Base-by-base conservation (phyloP, 2,113 vertebrate species). In the Channa argus region DNA sequence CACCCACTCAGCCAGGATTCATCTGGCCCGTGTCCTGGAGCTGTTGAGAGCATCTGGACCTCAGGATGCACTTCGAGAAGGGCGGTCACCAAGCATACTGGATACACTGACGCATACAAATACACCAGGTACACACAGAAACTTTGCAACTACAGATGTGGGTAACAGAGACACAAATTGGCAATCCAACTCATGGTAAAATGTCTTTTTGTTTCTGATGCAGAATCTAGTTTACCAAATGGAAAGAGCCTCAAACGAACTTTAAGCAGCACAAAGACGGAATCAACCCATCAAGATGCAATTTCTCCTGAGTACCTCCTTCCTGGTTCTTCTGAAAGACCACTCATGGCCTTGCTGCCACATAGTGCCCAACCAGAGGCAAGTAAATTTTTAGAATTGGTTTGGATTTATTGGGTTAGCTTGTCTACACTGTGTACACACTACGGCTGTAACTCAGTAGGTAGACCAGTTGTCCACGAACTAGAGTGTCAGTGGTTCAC, bases 271-370 rank as follows among this genome's bases (percentile, higher is more conserved):
- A 83, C 91, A 71, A 93, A 93, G 82, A 69, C 91, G 76, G 92
- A 94, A 58, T 77, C 91, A 14, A 61, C 72, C 6, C 84, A 63
- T 46, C 90, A 92, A 78, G 92, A 94, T 46, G 91, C 86, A 41
- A 63, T 59, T 24, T 92, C 89, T 8, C 95, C 95, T n/a, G 94
- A 94, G 14, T 94, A 94, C 80, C 93, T 96, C 43, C 92, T 94
- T 2, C 95, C 95, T 33, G 95, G 95, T 24, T 93, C 92, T 49
- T 81, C 76, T 24, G 95, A 96, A 10, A 92, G 91, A 46, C 95
- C 94, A 0, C 86, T 95, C 38, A 88, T 95, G 87, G 88, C 91
- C 8, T 67, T 91, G 56, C 83, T 96, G 6, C 94, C 90, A 39
- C 93, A 95, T 54, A 89, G 70, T 73, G 93, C 85, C 52, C 88